Evolutionary conservation across 2,888 invertebrate species (phyloP).

Genomic region (Cephalotes varians): DNA sequence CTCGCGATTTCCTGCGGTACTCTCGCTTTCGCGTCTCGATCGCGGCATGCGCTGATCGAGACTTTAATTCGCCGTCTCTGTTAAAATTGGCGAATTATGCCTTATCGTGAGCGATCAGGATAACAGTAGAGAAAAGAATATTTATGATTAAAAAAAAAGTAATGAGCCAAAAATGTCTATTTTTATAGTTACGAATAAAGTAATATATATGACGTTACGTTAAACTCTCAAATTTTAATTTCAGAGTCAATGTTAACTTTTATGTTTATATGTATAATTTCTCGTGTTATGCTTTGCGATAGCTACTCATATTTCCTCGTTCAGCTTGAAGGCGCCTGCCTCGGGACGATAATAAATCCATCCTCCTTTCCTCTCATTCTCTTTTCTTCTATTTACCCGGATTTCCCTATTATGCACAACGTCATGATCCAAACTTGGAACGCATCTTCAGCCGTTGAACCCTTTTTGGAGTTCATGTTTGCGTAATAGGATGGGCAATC

Average conservation of each 20-base stretch:
- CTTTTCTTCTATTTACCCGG: slow-evolving; percentile 9
- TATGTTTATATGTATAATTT: neutral
- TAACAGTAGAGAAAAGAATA: neutral
- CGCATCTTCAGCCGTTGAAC: slow-evolving; percentile 34
- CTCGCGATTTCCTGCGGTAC: slow-evolving; percentile 45
- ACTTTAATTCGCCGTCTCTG: neutral
- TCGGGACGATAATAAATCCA: slow-evolving; percentile 21
- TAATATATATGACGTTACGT: neutral
- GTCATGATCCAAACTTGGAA: slow-evolving; percentile 39
- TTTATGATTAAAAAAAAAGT: neutral
- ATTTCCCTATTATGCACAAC: slow-evolving; percentile 28
- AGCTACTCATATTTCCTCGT: neutral
- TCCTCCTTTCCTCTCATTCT: neutral
- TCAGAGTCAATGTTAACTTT: neutral
- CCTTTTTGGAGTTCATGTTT: slow-evolving; percentile 39
- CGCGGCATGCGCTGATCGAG: neutral
- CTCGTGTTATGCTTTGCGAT: neutral
- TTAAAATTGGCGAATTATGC: neutral
- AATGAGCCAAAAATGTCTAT: neutral
- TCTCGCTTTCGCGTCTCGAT: slow-evolving; percentile 32
- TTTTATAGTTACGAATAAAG: neutral
- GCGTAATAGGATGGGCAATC: slow-evolving; percentile 47
- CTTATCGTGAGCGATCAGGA: neutral
- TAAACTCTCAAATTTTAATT: neutral
- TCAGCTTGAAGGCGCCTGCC: neutral